phyloP scores from a whole-genome alignment of 2,113 vertebrate genomes.

The Amblyopsis rosae region DNA sequence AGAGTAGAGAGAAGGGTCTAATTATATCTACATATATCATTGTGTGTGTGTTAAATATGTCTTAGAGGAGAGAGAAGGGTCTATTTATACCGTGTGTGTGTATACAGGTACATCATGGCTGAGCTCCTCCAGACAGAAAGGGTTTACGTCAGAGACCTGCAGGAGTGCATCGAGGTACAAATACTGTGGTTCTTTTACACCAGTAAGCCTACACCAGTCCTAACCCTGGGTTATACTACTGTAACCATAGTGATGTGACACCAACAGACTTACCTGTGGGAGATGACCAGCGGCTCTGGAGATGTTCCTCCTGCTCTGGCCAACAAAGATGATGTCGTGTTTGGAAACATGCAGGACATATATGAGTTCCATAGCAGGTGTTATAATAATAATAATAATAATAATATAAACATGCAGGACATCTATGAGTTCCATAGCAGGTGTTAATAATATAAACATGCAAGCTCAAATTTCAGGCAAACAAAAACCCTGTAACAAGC shows the following conservation, averaged over 20 bases:
- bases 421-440: no score
- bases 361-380: constrained; percentile 99
- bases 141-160: constrained; percentile 94
- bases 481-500: no score
- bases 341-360: constrained; percentile 98
- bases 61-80: no score
- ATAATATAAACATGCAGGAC: neutral
- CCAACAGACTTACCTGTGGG: constrained; percentile 94
- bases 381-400: constrained; percentile 20
- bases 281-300: constrained; percentile 97
- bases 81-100: neutral
- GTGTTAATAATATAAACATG: no score
- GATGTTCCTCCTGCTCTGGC: constrained; percentile 90
- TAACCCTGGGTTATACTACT: neutral
- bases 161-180: constrained; percentile 96
- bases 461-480: no score
- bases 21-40: neutral
- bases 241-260: neutral
- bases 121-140: constrained; percentile 96
- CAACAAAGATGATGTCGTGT: constrained; percentile 95
- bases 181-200: constrained; percentile 2
- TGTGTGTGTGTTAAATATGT: no score
- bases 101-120: constrained; percentile 95
- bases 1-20: no score
- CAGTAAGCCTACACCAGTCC: neutral